A percentile compares a stretch with the other conserved stretches of the same genome.
Conservation (phyloP, 2,888 invertebrate genomes). For the Acheta domesticus region DNA sequence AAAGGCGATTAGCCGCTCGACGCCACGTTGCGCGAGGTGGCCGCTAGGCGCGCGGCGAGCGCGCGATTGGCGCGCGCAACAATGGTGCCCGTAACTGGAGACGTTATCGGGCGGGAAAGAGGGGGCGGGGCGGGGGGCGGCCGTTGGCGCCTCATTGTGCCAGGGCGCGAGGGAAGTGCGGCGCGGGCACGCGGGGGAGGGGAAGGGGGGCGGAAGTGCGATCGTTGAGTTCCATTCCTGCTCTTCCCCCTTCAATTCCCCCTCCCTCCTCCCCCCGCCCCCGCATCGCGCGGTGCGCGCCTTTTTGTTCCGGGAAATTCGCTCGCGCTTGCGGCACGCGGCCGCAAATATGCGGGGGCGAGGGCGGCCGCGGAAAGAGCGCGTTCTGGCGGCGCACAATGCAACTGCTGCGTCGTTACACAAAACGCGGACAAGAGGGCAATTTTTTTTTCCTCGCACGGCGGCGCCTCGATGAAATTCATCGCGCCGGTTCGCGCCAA, state of each 20-base stretch:
- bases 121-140: no score
- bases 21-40: no score
- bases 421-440: not conserved
- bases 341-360: not conserved
- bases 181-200: no score
- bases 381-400: not conserved
- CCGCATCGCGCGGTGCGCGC: not conserved
- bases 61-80: no score
- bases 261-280: not conserved
- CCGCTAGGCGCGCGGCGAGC: no score
- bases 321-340: not conserved
- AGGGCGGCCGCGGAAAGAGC: not conserved
- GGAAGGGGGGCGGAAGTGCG: not conserved
- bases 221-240: not conserved
- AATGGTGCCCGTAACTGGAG: no score
- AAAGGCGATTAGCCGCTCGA: no score
- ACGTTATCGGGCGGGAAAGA: no score
- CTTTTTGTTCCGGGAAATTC: not conserved
- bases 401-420: not conserved
- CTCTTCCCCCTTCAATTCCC: not conserved
- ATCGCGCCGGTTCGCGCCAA: not conserved
- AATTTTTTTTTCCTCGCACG: not conserved
- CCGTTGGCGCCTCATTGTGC: no score
- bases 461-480: not conserved
- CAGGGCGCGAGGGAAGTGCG: no score